Percentiles rank a stretch among this genome's conserved stretches.
Evolutionary conservation across 1,140 invertebrate genomes (phyloP).

Genomic region (Galendromus occidentalis): DNA sequence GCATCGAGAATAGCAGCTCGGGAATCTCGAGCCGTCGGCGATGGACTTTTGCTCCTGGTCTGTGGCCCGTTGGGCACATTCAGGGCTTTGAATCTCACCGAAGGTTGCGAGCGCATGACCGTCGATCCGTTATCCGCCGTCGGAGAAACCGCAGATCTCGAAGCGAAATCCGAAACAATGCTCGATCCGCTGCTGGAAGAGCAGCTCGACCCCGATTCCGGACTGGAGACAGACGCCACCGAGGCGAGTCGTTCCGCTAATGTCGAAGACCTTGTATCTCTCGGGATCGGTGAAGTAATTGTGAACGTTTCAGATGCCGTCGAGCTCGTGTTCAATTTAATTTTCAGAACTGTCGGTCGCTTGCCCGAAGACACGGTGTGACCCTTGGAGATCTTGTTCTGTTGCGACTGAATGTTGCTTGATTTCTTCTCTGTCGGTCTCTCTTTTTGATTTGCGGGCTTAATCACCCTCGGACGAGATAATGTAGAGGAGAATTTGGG

Average conservation of each 20-base stretch:
- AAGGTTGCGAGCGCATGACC: neutral
- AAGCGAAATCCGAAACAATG: neutral
- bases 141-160: neutral
- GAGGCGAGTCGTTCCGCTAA: no score
- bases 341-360: neutral
- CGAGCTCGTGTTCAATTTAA: neutral
- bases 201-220: neutral
- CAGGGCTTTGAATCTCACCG: neutral
- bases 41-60: neutral
- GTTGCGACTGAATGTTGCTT: no score
- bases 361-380: neutral
- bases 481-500: no score
- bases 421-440: no score
- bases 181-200: neutral
- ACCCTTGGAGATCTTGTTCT: no score
- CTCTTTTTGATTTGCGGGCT: no score
- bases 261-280: no score
- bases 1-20: neutral
- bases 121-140: neutral
- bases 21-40: neutral
- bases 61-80: neutral
- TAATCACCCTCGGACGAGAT: no score
- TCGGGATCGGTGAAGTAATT: neutral
- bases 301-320: neutral
- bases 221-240: no score